Evolutionary conservation across 2,113 vertebrate species (phyloP), one percentile per base, ranked within the genome.

Genomic region (Leiothrix lutea): DNA sequence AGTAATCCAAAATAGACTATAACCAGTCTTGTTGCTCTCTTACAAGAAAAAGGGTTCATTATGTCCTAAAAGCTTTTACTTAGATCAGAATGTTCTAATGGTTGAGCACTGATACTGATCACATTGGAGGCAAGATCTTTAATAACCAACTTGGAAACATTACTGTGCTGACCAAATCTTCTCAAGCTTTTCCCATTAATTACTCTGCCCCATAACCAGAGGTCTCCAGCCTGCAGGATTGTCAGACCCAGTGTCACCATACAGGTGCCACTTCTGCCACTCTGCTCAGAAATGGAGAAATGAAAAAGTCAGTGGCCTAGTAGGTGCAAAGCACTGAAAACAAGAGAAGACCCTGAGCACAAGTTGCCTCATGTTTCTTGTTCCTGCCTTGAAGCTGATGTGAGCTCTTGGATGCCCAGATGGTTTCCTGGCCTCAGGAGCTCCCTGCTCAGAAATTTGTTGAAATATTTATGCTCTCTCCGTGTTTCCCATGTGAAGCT

Each of bases 401-500:
- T 14, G 36, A 87, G 35, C 11, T 80, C 36, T 79, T 3, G 0
- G 40, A 15, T 51, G 16, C 19, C 12, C 19, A 17, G 5, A 19
- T 4, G 5, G 8, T 29, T 73, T 80, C n/a, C 44, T 36, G 28
- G 35, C 28, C 26, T 29, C 12, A 8, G 28, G 14, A 80, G 3
- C 9, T 35, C 11, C 4, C 25, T 26, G 22, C 16, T 65, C 23
- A 47, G 25, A 66, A n/a, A 13, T 33, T 2, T 65, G 1, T 22
- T 50, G 36, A 54, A 80, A 24, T 66, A 36, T 61, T 57, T 72
- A 35, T 69, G 17, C 6, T 4, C 4, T 80, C 33, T 67, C 14
- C 11, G 7, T 1, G 0, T 44, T 44, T 62, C 18, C 31, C 2
- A 1, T 8, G 6, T n/a, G n/a, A 88, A 80, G 38, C 31, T 45